phyloP scores from a whole-genome alignment of 2,113 vertebrate genomes.

The Etia nguti region DNA sequence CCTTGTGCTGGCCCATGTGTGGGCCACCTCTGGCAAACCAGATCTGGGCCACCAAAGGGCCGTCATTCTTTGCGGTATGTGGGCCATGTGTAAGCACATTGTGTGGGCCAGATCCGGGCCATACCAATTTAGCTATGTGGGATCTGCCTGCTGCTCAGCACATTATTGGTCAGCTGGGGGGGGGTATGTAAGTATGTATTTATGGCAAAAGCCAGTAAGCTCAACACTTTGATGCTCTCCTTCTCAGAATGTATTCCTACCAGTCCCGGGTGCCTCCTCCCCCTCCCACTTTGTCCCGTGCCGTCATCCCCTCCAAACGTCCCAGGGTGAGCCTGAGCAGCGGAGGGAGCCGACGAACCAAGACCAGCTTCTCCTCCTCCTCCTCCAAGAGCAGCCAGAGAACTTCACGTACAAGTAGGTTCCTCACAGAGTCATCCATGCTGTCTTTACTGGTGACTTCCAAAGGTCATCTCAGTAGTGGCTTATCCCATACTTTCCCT shows the following conservation, averaged over 20 bases:
- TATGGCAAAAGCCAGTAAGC: neutral
- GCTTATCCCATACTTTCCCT: neutral
- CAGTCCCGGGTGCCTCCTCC: slow-evolving; percentile 77
- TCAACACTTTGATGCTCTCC: neutral
- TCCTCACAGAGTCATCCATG: neutral
- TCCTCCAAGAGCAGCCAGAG: slow-evolving; percentile 82
- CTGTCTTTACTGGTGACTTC: neutral
- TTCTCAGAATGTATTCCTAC: slow-evolving; percentile 80
- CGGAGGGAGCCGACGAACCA: slow-evolving; percentile 78
- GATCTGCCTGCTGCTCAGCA: neutral
- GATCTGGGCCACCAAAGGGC: too few relatives aligned
- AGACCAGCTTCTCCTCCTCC: slow-evolving; percentile 82
- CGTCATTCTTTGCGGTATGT: too few relatives aligned
- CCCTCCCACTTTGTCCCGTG: slow-evolving; percentile 78
- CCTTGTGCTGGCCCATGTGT: too few relatives aligned
- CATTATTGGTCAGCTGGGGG: neutral
- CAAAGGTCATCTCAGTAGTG: neutral
- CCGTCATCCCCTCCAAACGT: slow-evolving; percentile 81
- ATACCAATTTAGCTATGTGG: too few relatives aligned
- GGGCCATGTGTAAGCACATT: too few relatives aligned
- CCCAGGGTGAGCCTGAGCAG: slow-evolving; percentile 81
- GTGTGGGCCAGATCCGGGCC: too few relatives aligned
- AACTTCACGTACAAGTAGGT: slow-evolving; percentile 73
- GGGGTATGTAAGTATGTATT: neutral
- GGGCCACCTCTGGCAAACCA: too few relatives aligned